A percentile compares a stretch with the other conserved stretches of the same genome.
These are phyloP conservation scores for Latheticus oryzae DNA, from an alignment of 2,888 invertebrate genomes.

Conservation along the genomic window DNA sequence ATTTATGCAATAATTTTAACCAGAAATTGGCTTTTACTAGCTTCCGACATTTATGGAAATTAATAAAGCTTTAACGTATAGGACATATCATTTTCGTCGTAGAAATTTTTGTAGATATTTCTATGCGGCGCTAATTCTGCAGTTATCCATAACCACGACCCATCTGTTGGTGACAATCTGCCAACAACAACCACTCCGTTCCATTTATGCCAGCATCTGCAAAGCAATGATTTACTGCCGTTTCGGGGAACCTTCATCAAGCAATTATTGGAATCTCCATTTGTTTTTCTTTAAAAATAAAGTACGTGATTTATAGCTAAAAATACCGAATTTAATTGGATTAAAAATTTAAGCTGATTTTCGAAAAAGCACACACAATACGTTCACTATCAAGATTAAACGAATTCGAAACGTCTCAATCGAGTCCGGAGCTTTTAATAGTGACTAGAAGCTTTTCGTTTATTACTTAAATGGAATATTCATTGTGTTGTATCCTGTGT, in stretches of 20 bases:
- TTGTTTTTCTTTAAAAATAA: constrained; percentile 25
- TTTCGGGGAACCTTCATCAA: constrained; percentile 32
- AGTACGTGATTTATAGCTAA: constrained; percentile 18
- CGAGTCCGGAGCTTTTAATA: too few relatives aligned
- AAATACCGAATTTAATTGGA: constrained; percentile 15
- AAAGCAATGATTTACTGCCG: constrained; percentile 34
- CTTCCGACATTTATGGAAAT: constrained; percentile 31
- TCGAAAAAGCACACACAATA: constrained; percentile 13
- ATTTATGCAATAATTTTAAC: constrained; percentile 36
- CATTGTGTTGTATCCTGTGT: too few relatives aligned
- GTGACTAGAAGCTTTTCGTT: constrained; percentile 19
- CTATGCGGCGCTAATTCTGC: constrained; percentile 19
- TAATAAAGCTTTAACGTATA: too few relatives aligned
- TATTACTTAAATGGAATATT: too few relatives aligned
- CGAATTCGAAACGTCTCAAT: constrained; percentile 28
- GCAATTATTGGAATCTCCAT: constrained; percentile 35
- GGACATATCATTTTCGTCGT: too few relatives aligned
- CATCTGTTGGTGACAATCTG: constrained; percentile 33
- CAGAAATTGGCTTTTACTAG: constrained; percentile 34
- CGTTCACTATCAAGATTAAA: constrained; percentile 32
- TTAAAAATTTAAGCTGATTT: constrained; percentile 18
- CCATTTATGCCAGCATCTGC: constrained; percentile 36
- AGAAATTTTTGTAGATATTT: too few relatives aligned
- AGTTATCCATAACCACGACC: constrained; percentile 29
- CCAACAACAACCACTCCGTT: constrained; percentile 30